Evolutionary conservation across 2,888 invertebrate species (phyloP).

Genomic region (Elegia similella): DNA sequence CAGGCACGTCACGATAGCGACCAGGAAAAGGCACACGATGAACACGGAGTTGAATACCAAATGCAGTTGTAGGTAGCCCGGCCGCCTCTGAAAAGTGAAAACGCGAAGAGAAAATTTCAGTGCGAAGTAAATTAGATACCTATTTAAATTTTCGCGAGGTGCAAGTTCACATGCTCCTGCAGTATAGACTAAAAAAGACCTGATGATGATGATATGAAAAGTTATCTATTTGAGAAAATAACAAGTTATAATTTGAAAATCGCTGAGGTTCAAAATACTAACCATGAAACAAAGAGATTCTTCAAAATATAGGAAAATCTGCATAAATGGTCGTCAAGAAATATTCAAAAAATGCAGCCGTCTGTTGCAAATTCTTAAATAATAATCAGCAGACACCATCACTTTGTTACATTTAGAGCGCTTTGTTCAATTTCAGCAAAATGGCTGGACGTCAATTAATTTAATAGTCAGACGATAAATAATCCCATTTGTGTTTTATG

Average conservation of each 20-base stretch:
- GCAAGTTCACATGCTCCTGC: no score
- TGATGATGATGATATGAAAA: no score
- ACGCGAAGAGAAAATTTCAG: no score
- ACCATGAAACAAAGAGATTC: no score
- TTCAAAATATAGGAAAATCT: not conserved
- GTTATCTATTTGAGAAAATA: no score
- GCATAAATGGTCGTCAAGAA: not conserved
- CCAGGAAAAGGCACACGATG: constrained; percentile 67
- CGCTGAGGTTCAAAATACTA: no score
- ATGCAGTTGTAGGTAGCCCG: constrained; percentile 60
- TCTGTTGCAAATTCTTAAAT: not conserved
- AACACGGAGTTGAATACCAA: constrained; percentile 70
- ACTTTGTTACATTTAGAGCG: constrained; percentile 5
- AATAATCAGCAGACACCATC: constrained; percentile 1
- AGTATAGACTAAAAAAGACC: no score
- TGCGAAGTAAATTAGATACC: no score
- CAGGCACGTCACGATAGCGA: constrained; percentile 62
- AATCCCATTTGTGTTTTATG: constrained; percentile 14
- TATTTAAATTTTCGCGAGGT: no score
- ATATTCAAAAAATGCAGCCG: not conserved
- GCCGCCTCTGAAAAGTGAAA: constrained; percentile 51
- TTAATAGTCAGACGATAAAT: constrained; percentile 18
- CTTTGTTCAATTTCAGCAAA: constrained; percentile 6
- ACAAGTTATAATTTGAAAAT: no score
- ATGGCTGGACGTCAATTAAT: constrained; percentile 15